phyloP scores from a whole-genome alignment of 2,888 invertebrate species.

The Melinaea marsaeus region DNA sequence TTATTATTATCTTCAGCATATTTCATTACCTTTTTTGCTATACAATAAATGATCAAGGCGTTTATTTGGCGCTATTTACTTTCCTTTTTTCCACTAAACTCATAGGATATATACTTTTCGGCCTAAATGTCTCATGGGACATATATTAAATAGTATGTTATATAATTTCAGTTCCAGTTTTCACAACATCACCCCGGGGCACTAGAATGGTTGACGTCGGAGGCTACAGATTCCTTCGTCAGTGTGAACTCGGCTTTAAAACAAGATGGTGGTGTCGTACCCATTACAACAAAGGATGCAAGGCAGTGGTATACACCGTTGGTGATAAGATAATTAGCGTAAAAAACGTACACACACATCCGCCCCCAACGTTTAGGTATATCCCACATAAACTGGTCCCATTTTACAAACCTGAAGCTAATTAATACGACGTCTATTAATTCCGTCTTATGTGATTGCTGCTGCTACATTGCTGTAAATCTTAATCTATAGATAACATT shows the following conservation, averaged over 20 bases:
- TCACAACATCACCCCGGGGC: constrained; percentile 36
- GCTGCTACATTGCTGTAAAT: no score
- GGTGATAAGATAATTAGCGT: constrained; percentile 32
- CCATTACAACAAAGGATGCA: constrained; percentile 41
- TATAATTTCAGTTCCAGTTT: constrained; percentile 31
- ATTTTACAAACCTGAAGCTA: not conserved
- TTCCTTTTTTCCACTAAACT: no score
- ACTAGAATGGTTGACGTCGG: constrained; percentile 35
- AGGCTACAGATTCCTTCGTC: constrained; percentile 41
- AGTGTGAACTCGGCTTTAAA: constrained; percentile 37
- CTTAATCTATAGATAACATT: no score
- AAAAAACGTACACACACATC: constrained; percentile 39
- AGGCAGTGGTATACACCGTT: constrained; percentile 39
- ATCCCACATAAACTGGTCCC: not conserved
- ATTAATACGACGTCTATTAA: no score
- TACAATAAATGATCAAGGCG: no score
- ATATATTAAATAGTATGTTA: not conserved
- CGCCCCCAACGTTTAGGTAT: constrained; percentile 24
- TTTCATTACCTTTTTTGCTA: no score
- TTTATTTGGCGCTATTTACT: no score
- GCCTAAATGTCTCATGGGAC: not conserved
- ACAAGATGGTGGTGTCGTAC: constrained; percentile 47
- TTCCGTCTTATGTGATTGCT: no score
- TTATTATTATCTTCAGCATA: no score
- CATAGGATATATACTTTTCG: no score